Percentiles rank a stretch among this genome's conserved stretches.
Evolutionary conservation across 2,888 invertebrate genomes (phyloP).

Genomic region (Diabrotica balteata): DNA sequence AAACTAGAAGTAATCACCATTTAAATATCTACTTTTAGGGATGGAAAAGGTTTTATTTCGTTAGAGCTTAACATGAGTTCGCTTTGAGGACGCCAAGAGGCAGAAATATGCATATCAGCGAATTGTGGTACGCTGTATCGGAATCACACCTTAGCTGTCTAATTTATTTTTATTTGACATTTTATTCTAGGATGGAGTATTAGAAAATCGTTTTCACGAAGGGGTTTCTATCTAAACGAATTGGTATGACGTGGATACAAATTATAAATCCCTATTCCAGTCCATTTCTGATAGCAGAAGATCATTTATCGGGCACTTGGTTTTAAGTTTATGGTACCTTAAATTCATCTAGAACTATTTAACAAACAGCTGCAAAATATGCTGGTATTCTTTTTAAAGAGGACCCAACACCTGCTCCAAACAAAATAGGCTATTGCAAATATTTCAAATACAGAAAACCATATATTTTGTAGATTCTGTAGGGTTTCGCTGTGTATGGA

Average conservation of each 20-base stretch:
- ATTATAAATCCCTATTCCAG: not conserved
- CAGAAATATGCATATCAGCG: no score
- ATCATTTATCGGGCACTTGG: conserved; percentile 17
- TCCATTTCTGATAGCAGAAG: conserved; percentile 1
- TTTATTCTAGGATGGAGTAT: conserved; percentile 2
- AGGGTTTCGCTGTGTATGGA: conserved; percentile 15
- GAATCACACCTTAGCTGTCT: conserved; percentile 10
- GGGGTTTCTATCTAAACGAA: conserved; percentile 8
- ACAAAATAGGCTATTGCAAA: conserved; percentile 21
- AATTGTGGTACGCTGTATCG: no score
- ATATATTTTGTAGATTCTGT: conserved; percentile 18
- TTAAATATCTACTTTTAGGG: conserved; percentile 16
- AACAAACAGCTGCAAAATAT: conserved; percentile 14
- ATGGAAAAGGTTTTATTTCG: no score
- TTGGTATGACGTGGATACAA: conserved; percentile 4
- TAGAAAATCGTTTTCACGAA: conserved; percentile 2
- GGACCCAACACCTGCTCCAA: no score
- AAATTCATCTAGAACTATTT: conserved; percentile 13
- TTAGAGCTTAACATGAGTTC: no score
- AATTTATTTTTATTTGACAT: conserved; percentile 7
- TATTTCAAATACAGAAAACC: conserved; percentile 14
- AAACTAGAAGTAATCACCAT: conserved; percentile 21
- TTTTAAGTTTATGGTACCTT: conserved; percentile 11
- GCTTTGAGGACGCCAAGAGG: no score
- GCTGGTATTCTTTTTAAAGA: conserved; percentile 13